Evolutionary conservation across 2,797 vertebrate species (phyloP).

Genomic region (Acridotheres tristis): DNA sequence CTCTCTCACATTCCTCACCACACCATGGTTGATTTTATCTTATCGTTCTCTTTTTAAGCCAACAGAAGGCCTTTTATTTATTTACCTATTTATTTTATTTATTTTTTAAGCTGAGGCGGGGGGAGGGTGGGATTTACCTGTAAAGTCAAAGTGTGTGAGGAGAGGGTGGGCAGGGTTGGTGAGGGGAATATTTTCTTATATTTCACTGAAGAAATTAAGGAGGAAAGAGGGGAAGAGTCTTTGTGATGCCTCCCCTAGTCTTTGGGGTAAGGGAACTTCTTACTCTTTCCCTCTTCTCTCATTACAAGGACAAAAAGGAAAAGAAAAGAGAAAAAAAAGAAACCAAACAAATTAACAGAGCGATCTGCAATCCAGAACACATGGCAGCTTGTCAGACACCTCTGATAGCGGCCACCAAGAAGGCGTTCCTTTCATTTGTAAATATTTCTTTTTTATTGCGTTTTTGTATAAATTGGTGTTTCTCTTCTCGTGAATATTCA

Average conservation of each 20-base stretch:
- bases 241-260: conserved; percentile 35
- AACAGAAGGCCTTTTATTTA: conserved; percentile 72
- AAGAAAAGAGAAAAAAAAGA: conserved; percentile 13
- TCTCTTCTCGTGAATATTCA: conserved; percentile 81
- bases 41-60: conserved; percentile 74
- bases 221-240: conserved; percentile 65
- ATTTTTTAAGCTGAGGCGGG: conserved; percentile 66
- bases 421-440: conserved; percentile 81
- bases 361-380: conserved; percentile 78
- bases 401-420: conserved; percentile 67
- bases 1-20: conserved; percentile 23
- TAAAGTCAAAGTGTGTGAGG: conserved; percentile 28
- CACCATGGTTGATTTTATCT: conserved; percentile 69
- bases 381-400: conserved; percentile 64
- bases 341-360: conserved; percentile 74
- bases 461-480: conserved; percentile 82
- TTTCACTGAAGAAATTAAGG: conserved; percentile 55
- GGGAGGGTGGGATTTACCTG: conserved; percentile 31
- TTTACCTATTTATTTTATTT: conserved; percentile 67
- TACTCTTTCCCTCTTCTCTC: conserved; percentile 70
- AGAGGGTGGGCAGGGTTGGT: conserved; percentile 52
- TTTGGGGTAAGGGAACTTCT: conserved; percentile 21
- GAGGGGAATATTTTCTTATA: conserved; percentile 52
- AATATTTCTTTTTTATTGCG: conserved; percentile 83
- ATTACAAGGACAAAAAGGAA: conserved; percentile 41